phyloP scores from a whole-genome alignment of 2,113 vertebrate genomes.

The Myrmophylax atrothorax region DNA sequence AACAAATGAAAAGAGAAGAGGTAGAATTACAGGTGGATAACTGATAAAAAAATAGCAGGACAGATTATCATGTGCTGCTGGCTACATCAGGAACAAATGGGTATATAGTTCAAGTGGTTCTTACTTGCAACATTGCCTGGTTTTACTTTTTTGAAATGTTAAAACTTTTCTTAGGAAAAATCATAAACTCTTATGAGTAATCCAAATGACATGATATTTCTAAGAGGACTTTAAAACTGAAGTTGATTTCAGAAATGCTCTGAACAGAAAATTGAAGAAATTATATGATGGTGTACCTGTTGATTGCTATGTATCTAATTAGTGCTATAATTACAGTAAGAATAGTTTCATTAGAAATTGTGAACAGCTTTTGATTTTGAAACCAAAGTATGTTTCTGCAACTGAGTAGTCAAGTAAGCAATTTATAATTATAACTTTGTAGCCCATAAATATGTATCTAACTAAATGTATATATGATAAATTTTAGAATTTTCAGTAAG shows the following conservation, averaged over 20 bases:
- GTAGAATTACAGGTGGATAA: background rate
- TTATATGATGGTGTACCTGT: background rate
- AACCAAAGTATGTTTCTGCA: background rate
- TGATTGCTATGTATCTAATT: background rate
- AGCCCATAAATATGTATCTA: background rate
- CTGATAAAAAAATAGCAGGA: background rate
- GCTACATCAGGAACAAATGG: background rate
- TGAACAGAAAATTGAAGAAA: background rate
- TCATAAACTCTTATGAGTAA: background rate
- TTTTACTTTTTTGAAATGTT: background rate
- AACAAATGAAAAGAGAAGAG: background rate
- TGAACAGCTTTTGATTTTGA: background rate
- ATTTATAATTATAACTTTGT: background rate
- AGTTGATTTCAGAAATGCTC: background rate
- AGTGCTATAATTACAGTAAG: background rate
- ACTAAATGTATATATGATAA: background rate
- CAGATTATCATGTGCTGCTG: background rate
- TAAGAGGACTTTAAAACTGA: background rate
- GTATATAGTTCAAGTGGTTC: background rate
- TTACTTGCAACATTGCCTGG: background rate
- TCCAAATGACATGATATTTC: background rate
- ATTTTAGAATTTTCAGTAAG: background rate
- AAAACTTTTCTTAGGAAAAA: background rate
- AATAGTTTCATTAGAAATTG: background rate
- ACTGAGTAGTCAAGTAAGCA: background rate